Evolutionary conservation across 2,888 invertebrate genomes (phyloP).

Genomic region (Polymixis flavicincta): DNA sequence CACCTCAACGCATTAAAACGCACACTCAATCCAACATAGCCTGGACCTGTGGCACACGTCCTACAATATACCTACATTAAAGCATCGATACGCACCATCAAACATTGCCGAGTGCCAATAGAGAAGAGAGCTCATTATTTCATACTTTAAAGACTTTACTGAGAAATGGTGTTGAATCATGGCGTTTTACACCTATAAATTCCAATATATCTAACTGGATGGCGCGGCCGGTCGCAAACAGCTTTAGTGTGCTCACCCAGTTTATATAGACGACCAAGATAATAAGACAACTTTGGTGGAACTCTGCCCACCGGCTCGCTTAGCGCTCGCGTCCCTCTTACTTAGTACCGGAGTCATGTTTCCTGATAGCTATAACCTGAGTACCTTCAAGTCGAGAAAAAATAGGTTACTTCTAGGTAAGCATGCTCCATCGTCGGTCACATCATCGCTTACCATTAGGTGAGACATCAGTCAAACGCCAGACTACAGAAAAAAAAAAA

Average conservation of each 20-base stretch:
- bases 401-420: background rate
- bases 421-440: no score
- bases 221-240: constrained; percentile 28
- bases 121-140: constrained; percentile 63
- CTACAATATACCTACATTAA: constrained; percentile 68
- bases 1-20: constrained; percentile 45
- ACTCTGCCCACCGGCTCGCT: no score
- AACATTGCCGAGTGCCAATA: constrained; percentile 65
- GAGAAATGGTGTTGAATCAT: constrained; percentile 21
- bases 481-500: no score
- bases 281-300: background rate
- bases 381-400: no score
- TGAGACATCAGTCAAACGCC: no score
- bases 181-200: constrained; percentile 23
- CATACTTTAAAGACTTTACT: constrained; percentile 28
- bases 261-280: constrained; percentile 10
- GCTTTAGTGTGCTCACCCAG: constrained; percentile 30
- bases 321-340: background rate
- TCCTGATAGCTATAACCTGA: background rate
- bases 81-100: constrained; percentile 77
- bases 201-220: constrained; percentile 20
- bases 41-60: constrained; percentile 39
- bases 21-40: constrained; percentile 34
- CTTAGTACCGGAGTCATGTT: background rate
- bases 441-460: background rate